These are phyloP conservation scores for Apolygus lucorum DNA, from an alignment of 1,140 invertebrate genomes.

Conservation along the genomic window DNA sequence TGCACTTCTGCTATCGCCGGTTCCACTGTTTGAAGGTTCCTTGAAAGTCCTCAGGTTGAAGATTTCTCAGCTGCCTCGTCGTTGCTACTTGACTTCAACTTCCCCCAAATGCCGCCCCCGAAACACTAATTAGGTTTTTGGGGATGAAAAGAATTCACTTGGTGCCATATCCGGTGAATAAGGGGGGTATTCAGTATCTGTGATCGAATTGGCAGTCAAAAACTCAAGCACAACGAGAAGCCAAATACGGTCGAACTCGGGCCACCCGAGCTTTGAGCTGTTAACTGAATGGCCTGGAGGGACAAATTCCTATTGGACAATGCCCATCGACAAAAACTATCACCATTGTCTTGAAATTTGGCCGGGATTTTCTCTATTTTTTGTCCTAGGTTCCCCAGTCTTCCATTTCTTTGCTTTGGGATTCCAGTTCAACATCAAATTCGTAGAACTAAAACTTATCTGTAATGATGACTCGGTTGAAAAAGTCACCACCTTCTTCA, in stretches of 20 bases:
- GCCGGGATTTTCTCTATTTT: constrained; percentile 20
- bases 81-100: no score
- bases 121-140: constrained; percentile 18
- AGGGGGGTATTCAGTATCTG: background rate
- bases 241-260: constrained; percentile 26
- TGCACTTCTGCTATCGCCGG: no score
- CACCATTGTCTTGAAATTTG: constrained; percentile 35
- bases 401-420: constrained; percentile 28
- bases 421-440: constrained; percentile 14
- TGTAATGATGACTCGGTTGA: no score
- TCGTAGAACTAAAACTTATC: constrained; percentile 6
- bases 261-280: background rate
- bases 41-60: no score
- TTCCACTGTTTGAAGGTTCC: no score
- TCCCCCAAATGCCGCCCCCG: background rate
- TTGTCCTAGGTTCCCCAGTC: constrained; percentile 28
- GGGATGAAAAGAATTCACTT: constrained; percentile 6
- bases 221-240: constrained; percentile 28
- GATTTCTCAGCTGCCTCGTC: no score
- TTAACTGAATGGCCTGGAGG: no score
- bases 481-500: no score
- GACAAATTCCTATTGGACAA: no score
- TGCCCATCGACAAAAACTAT: constrained; percentile 26
- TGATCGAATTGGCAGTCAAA: background rate
- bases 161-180: constrained; percentile 13